These are phyloP conservation scores for Holothuria scabra DNA, from an alignment of 53 echinoderm and acorn worm species.

Conservation along the genomic window DNA sequence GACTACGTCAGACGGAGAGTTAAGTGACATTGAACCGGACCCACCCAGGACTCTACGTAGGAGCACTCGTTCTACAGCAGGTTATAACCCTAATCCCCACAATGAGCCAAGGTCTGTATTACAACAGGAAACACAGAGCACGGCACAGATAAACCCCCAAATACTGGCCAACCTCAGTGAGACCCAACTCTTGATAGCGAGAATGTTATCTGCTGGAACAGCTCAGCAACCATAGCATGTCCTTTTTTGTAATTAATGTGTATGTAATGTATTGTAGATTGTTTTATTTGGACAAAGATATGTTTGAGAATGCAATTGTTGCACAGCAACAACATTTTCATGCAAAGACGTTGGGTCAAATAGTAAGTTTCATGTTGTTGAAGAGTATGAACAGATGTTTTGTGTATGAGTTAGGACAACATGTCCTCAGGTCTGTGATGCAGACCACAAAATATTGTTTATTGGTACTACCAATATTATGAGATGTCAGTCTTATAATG, in stretches of 20 bases:
- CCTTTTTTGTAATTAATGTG: neutral
- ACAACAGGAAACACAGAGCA: slow-evolving; percentile 9
- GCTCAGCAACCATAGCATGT: neutral
- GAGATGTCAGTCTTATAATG: too few species aligned
- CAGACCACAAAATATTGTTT: neutral
- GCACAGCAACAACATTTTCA: neutral
- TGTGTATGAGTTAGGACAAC: neutral
- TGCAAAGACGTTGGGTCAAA: neutral
- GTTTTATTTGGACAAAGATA: neutral
- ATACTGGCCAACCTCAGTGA: slow-evolving; percentile 57
- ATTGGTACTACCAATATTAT: neutral
- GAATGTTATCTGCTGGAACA: slow-evolving; percentile 52
- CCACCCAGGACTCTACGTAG: slow-evolving; percentile 1
- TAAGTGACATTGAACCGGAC: neutral
- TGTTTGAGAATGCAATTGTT: neutral
- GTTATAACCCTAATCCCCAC: slow-evolving; percentile 26
- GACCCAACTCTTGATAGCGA: slow-evolving; percentile 59
- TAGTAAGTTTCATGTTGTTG: neutral
- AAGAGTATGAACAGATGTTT: neutral
- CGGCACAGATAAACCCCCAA: neutral
- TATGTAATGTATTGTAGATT: neutral
- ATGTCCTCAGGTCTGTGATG: neutral
- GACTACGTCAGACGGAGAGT: neutral
- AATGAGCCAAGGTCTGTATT: slow-evolving; percentile 32
- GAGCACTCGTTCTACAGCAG: slow-evolving; percentile 10